Percentiles rank a stretch among this genome's conserved stretches.
Conservation (phyloP, 2,888 invertebrate genomes). For the Homarus gammarus region DNA sequence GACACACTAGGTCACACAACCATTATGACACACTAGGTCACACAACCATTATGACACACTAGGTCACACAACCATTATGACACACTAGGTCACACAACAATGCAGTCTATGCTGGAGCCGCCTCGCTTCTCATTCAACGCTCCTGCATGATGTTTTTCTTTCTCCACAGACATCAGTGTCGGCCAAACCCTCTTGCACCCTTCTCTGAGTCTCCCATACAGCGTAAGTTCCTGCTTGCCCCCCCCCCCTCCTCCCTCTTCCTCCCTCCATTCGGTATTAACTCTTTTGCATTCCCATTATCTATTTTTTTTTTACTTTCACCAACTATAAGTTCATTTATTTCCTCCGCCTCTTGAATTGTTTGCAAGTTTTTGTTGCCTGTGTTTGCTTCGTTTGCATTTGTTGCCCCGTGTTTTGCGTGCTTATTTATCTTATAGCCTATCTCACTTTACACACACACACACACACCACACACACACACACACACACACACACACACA, state of each 20-base stretch:
- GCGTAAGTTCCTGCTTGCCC: constrained; percentile 21
- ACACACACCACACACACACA: not conserved
- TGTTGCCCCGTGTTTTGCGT: not conserved
- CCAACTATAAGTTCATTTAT: too few species aligned
- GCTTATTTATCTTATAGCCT: not conserved
- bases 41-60: too few species aligned
- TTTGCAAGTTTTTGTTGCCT: not conserved
- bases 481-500: constrained; percentile 18
- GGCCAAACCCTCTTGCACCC: constrained; percentile 42
- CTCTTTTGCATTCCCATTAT: not conserved
- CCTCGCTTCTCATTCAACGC: not conserved
- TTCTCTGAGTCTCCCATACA: constrained; percentile 39
- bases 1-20: too few species aligned
- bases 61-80: too few species aligned
- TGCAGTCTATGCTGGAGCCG: not conserved
- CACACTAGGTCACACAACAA: too few species aligned
- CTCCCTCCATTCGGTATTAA: not conserved
- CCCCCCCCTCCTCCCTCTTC: not conserved
- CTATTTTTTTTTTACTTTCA: not conserved
- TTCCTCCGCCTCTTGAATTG: not conserved
- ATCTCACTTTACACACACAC: not conserved
- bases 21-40: too few species aligned
- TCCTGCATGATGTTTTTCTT: constrained; percentile 21
- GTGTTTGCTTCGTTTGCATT: not conserved
- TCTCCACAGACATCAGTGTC: constrained; percentile 30